Evolutionary conservation across 2,888 invertebrate genomes (phyloP).

Genomic region (Villa cingulata): DNA sequence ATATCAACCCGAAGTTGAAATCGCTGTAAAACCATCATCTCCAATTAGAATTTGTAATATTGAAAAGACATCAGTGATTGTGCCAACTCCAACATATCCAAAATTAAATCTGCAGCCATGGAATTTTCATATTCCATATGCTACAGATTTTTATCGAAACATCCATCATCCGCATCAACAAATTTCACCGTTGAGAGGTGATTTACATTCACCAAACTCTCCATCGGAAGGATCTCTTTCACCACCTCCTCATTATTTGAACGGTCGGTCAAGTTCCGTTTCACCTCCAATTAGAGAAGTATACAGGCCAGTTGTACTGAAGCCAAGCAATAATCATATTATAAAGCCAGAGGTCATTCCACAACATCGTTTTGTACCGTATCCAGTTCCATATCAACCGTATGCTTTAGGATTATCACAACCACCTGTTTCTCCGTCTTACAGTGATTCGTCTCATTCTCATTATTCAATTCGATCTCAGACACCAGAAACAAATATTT

Average conservation of each 20-base stretch:
- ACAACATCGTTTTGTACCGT: conserved; percentile 26
- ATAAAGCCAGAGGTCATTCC: conserved; percentile 12
- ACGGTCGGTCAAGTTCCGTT: conserved; percentile 32
- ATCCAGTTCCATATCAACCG: conserved; percentile 20
- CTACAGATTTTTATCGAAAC: conserved; percentile 28
- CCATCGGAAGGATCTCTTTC: conserved; percentile 33
- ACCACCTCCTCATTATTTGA: conserved; percentile 32
- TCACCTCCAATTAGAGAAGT: conserved; percentile 33
- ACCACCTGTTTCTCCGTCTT: conserved; percentile 35
- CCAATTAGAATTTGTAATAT: conserved; percentile 1
- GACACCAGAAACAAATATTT: conserved; percentile 33
- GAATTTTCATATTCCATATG: conserved; percentile 33
- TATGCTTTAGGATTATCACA: conserved; percentile 17
- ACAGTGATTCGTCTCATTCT: conserved; percentile 30
- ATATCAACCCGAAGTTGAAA: conserved; percentile 35
- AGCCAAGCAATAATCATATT: conserved; percentile 10
- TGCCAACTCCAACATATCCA: conserved; percentile 35
- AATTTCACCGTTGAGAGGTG: conserved; percentile 28
- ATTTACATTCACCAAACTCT: conserved; percentile 30
- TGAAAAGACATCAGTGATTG: conserved; percentile 21
- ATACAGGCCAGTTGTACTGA: conserved; percentile 28
- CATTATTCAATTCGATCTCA: conserved; percentile 34
- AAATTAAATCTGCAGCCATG: conserved; percentile 31
- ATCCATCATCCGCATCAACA: conserved; percentile 23
- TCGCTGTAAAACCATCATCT: conserved; percentile 38